Conservation (phyloP, 2,888 invertebrate genomes). For the Mechanitis messenoides region DNA sequence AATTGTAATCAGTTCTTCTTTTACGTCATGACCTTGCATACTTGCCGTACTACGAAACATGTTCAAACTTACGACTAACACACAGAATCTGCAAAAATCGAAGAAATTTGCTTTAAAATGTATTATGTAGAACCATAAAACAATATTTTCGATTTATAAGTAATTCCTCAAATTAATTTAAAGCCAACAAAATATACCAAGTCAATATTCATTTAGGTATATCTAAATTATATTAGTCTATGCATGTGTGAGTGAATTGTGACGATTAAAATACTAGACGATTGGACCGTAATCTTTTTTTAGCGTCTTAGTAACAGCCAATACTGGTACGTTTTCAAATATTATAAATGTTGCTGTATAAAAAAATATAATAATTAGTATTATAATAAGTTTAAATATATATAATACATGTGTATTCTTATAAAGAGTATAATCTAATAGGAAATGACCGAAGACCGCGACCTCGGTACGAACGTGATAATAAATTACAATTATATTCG, state of each 20-base stretch:
- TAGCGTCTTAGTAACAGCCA: too few relatives aligned
- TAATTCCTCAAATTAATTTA: neutral
- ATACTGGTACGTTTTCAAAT: too few relatives aligned
- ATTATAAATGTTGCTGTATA: too few relatives aligned
- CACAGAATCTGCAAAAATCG: slow-evolving; percentile 53
- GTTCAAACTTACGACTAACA: slow-evolving; percentile 48
- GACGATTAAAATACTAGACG: too few relatives aligned
- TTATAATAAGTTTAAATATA: too few relatives aligned
- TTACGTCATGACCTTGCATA: slow-evolving; percentile 51
- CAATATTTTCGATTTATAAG: too few relatives aligned
- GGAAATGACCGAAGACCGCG: slow-evolving; percentile 10
- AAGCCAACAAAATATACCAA: neutral
- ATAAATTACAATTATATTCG: neutral
- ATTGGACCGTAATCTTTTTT: too few relatives aligned
- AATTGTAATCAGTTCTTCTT: slow-evolving; percentile 35
- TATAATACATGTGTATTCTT: too few relatives aligned
- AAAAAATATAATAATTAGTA: too few relatives aligned
- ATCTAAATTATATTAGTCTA: too few relatives aligned
- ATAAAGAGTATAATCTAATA: slow-evolving; percentile 1
- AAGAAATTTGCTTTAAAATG: slow-evolving; percentile 24
- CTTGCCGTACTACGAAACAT: slow-evolving; percentile 38
- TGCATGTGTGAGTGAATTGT: too few relatives aligned
- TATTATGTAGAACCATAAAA: neutral
- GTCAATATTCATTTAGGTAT: too few relatives aligned
- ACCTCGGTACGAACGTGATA: slow-evolving; percentile 7